Evolutionary conservation across 2,888 invertebrate genomes (phyloP), one percentile per base, ranked within the genome.

Genomic region (Polydrusus tereticollis): DNA sequence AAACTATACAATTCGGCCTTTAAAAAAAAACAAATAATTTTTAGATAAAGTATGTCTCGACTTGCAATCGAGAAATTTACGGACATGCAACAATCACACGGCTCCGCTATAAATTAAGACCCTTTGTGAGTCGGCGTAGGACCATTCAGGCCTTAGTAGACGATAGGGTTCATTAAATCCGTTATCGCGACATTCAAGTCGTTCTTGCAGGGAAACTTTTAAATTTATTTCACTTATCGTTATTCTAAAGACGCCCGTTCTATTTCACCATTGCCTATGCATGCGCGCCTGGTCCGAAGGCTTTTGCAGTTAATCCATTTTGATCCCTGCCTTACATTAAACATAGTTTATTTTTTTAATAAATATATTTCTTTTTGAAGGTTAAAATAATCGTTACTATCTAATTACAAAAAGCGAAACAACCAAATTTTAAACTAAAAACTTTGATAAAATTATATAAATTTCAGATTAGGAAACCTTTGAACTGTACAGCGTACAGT

Each of bases 141-240:
- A 43, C 33, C 43, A 45, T 47, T 45, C 29, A 50, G 47, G 43
- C 60, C 63, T 63, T 36, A 45, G 33, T 55, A 55, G 52, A 55
- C 52, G 84, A 84, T 84, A 83, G 84, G 84, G 83, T 84, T 84
- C 84, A 84, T 84, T 84, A 84, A 84, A 84, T 84, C 83, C 84
- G 84, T 84, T 84, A 84, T 84, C 84, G 84, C 84, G 80, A 83
- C 81, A 82, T 82, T 80, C 80, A 79, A 80, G 81, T 81, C 81
- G 81, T 78, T 80, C 79, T 82, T 80, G 80, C 80, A 80, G 83
- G 83, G 81, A 84, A 84, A 84, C 83, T 84, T 84, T 84, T 83
- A 84, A 84, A 84, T 84, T 84, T 84, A 84, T 84, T 83, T 84
- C 83, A 83, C 83, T 84, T 84, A 84, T 84, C 84, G 83, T 83